Evolutionary conservation across 2,797 vertebrate genomes (phyloP).

Genomic region (Cyprinodon diabolis): DNA sequence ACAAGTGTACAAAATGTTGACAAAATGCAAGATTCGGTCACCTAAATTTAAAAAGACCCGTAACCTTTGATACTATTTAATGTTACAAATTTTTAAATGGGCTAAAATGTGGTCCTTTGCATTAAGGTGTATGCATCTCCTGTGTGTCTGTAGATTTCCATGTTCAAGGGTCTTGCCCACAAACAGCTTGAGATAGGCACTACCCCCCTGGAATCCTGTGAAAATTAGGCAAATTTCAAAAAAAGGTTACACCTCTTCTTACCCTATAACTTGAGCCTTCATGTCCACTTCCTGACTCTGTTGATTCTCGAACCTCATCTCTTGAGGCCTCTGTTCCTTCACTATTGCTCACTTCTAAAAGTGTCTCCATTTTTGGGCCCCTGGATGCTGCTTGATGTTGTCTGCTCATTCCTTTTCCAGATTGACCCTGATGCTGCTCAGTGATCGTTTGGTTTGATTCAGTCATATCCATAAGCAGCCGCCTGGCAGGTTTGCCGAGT

Average conservation of each 20-base stretch:
- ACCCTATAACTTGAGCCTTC: slow-evolving; percentile 38
- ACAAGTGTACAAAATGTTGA: neutral
- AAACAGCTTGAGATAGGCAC: too few relatives aligned
- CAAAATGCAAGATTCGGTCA: neutral
- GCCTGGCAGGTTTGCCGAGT: slow-evolving; percentile 47
- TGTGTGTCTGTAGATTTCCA: neutral
- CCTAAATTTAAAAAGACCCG: neutral
- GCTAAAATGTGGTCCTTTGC: too few relatives aligned
- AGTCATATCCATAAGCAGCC: slow-evolving; percentile 29
- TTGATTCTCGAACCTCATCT: slow-evolving; percentile 23
- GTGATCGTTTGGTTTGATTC: slow-evolving; percentile 29
- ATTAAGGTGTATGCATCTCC: too few relatives aligned
- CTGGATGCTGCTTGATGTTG: slow-evolving; percentile 42
- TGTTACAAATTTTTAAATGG: too few relatives aligned
- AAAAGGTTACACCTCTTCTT: slow-evolving; percentile 12
- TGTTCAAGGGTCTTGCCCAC: neutral
- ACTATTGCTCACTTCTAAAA: slow-evolving; percentile 26
- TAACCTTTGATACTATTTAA: too few relatives aligned
- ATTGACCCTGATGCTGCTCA: slow-evolving; percentile 40
- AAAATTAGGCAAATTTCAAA: neutral
- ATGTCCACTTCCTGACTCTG: slow-evolving; percentile 29
- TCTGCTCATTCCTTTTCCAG: slow-evolving; percentile 32
- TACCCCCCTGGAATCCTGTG: neutral
- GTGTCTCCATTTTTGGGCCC: slow-evolving; percentile 40
- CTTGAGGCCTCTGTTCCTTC: slow-evolving; percentile 31